Evolutionary conservation across 2,888 invertebrate genomes (phyloP).

Genomic region (Bellardia bayeri): DNA sequence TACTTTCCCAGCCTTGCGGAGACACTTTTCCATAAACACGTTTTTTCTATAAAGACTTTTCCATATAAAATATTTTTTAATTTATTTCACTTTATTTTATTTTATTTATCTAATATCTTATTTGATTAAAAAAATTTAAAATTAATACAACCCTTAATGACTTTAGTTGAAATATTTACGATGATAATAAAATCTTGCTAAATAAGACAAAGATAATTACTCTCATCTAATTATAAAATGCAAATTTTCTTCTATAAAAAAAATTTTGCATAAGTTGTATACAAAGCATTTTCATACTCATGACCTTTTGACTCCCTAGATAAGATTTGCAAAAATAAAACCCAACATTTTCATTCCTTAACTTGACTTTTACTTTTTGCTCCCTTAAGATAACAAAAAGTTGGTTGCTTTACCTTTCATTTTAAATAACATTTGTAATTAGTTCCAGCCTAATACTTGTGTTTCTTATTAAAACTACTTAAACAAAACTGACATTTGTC

Average conservation of each 20-base stretch:
- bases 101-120: too few relatives aligned
- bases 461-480: slow-evolving; percentile 43
- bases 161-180: not conserved
- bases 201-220: slow-evolving; percentile 41
- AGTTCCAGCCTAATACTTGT: slow-evolving; percentile 65
- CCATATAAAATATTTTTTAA: not conserved
- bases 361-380: slow-evolving; percentile 42
- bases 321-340: not conserved
- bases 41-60: too few relatives aligned
- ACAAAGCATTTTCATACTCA: not conserved
- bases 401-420: not conserved
- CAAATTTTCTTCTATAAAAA: slow-evolving; percentile 49
- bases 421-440: slow-evolving; percentile 39
- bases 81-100: too few relatives aligned
- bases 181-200: slow-evolving; percentile 7
- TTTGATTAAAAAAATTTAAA: not conserved
- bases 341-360: slow-evolving; percentile 23
- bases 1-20: too few relatives aligned
- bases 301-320: slow-evolving; percentile 7
- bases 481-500: slow-evolving; percentile 48
- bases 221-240: slow-evolving; percentile 68
- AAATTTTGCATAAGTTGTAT: slow-evolving; percentile 4
- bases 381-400: not conserved
- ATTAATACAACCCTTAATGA: not conserved
- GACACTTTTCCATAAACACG: too few relatives aligned